Conservation (phyloP, 2,888 invertebrate species). For the Mythimna pallens region DNA sequence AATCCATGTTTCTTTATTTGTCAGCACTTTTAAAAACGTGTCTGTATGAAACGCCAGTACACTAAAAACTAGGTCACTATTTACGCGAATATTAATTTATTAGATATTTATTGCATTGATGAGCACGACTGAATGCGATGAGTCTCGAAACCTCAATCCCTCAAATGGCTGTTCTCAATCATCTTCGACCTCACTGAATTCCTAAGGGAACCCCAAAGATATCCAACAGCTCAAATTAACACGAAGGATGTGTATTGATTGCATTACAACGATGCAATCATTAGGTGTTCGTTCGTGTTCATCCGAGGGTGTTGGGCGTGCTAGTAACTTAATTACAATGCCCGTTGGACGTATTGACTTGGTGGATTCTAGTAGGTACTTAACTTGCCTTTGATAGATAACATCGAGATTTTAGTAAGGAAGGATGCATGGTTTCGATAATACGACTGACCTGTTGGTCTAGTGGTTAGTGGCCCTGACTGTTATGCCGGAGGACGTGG, state of each 20-base stretch:
- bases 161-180: conserved; percentile 40
- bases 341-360: conserved; percentile 10
- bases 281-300: conserved; percentile 63
- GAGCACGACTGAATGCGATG: too few relatives aligned
- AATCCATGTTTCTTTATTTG: too few relatives aligned
- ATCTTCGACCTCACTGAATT: conserved; percentile 23
- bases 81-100: too few relatives aligned
- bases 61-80: too few relatives aligned
- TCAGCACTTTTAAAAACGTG: too few relatives aligned
- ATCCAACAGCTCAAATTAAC: conserved; percentile 39
- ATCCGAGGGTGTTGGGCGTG: conserved; percentile 37
- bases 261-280: conserved; percentile 61
- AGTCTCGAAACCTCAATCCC: too few relatives aligned
- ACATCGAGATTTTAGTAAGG: background rate
- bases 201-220: conserved; percentile 25
- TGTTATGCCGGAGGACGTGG: too few relatives aligned
- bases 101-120: too few relatives aligned
- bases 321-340: conserved; percentile 57
- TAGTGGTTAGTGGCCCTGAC: too few relatives aligned
- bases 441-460: too few relatives aligned
- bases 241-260: conserved; percentile 54
- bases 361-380: background rate
- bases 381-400: background rate
- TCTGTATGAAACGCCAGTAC: too few relatives aligned
- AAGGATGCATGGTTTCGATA: background rate